phyloP scores from a whole-genome alignment of 2,888 invertebrate species.

The Agrenia bidenticulata region DNA sequence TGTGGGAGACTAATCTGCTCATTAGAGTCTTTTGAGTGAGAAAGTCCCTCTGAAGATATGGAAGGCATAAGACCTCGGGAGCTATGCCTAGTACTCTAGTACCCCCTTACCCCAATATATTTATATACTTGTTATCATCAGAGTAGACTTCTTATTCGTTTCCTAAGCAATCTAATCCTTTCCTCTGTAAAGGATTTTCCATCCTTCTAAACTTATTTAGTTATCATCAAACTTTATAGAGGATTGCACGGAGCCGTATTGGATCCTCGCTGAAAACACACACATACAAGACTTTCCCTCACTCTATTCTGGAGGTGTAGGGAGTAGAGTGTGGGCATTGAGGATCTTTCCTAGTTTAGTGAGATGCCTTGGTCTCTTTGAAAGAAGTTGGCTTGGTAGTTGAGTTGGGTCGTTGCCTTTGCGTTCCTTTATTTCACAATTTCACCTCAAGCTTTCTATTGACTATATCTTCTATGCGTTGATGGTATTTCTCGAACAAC shows the following conservation, averaged over 20 bases:
- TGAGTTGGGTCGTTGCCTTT: not conserved
- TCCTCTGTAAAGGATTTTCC: conserved; percentile 12
- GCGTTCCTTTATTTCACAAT: not conserved
- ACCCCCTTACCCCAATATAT: too few species aligned
- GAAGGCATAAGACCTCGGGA: too few species aligned
- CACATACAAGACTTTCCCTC: too few species aligned
- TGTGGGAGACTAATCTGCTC: conserved; percentile 41
- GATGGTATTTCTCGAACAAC: too few species aligned
- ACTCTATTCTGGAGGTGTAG: too few species aligned
- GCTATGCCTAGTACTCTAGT: too few species aligned
- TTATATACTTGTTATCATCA: too few species aligned
- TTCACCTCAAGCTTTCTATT: too few species aligned
- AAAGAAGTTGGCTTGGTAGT: not conserved
- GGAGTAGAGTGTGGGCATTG: not conserved
- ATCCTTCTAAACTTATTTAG: conserved; percentile 15
- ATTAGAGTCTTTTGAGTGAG: conserved; percentile 42
- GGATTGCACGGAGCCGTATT: too few species aligned
- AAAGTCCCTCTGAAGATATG: conserved; percentile 1
- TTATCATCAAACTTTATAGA: conserved; percentile 7
- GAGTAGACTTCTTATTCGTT: not conserved
- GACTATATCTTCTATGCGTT: too few species aligned
- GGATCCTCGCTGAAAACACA: too few species aligned
- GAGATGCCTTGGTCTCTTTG: not conserved
- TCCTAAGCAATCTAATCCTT: conserved; percentile 9
- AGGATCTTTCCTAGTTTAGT: not conserved